Base-by-base conservation (phyloP, 1,140 invertebrate genomes). In the Philotrypesis tridentata region DNA sequence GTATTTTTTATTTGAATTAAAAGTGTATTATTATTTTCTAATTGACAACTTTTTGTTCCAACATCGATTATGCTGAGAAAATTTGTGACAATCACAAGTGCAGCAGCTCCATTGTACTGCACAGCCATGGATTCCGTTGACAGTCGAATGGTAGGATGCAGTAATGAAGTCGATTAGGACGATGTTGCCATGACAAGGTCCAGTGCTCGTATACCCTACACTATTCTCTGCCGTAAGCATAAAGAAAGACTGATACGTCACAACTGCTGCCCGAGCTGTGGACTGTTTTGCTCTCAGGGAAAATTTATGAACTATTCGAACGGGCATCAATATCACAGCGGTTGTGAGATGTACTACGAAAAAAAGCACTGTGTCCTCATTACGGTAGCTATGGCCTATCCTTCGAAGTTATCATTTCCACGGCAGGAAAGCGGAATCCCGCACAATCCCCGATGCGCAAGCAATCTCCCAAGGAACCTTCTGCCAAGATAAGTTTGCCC, bases 1-100 rank as follows among this genome's bases (percentile, higher is more conserved):
- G 82, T 40, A 65, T 87, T 83, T 82, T 68, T 70, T 80, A 29
- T 85, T 83, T 70, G 71, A 63, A 63, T 83, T 23, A 2, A 65
- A 25, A 78, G 67, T 68, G 60, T 43, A 23, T 79, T 43, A 68
- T 60, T 68, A 48, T 65, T 48, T 72, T 82, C 23, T 86, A 79
- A 65, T 33, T 85, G 72, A 55, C 7, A 55, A 55, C 14, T 21
- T 14, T 86, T 87, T 87, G n/a, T 94, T 93, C 68, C 91, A 98
- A 97, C 85, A 98, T 98, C 91, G 97, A 99, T 91, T 99, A 99
- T 90, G 97, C 97, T 0, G 97, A 98, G 85, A 98, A 98, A 90
- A 5, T 93, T 91, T 80, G 91, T 93, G 2, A 92, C 90, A 37
- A 90, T 90, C 82, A 91, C 89, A 17, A 90, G 89, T 65, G 88